A percentile compares a stretch with the other conserved stretches of the same genome.
Evolutionary conservation across 2,113 vertebrate species (phyloP).

Genomic region (Pipra filicauda): DNA sequence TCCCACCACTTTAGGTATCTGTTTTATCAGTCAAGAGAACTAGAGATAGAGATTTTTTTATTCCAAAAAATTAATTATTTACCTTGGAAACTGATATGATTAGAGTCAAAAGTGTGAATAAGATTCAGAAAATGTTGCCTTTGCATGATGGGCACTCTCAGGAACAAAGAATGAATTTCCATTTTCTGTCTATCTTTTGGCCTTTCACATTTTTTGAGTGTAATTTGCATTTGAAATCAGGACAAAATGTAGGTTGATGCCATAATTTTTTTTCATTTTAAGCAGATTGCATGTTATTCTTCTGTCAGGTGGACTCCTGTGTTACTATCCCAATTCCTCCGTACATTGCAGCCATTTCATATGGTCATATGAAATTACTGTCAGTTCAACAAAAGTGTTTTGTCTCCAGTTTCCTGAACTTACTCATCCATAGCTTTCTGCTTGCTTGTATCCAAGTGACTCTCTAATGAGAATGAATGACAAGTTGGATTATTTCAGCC

Average conservation of each 20-base stretch:
- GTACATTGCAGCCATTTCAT: not conserved
- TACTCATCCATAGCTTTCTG: not conserved
- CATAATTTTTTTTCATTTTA: not conserved
- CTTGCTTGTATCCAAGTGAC: not conserved
- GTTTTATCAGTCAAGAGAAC: not conserved
- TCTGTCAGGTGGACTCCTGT: not conserved
- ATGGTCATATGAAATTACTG: not conserved
- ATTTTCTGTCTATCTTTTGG: not conserved
- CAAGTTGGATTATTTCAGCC: not conserved
- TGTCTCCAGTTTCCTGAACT: not conserved
- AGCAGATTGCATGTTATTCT: not conserved
- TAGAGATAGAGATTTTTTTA: not conserved
- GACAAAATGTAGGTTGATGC: not conserved
- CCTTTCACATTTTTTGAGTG: not conserved
- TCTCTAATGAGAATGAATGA: not conserved
- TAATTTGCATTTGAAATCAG: not conserved
- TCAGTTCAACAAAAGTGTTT: not conserved
- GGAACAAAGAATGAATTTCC: not conserved
- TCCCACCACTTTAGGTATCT: not conserved
- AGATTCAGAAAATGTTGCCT: not conserved
- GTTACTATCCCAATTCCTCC: not conserved
- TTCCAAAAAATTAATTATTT: conserved; percentile 14
- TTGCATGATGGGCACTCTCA: not conserved
- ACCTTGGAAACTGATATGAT: not conserved
- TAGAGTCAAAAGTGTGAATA: not conserved